These are phyloP conservation scores for Rhinichthys osculus DNA, from an alignment of 2,797 vertebrate genomes.

Conservation along the genomic window DNA sequence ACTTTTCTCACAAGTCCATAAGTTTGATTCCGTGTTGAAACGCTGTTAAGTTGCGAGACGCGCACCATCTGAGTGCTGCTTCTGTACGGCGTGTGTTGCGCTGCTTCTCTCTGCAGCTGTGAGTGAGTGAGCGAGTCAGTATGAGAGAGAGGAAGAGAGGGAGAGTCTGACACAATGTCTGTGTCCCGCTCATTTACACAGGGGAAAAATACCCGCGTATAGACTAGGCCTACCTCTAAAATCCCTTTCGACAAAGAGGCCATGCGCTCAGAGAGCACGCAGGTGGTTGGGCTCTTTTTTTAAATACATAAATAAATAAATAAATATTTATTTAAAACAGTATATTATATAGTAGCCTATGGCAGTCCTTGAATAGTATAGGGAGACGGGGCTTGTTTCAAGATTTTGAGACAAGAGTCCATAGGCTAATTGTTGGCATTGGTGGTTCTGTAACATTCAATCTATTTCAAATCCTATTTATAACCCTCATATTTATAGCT, in stretches of 20 bases:
- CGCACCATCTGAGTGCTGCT: conserved; percentile 20
- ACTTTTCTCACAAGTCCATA: conserved; percentile 48
- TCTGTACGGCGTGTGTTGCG: conserved; percentile 38
- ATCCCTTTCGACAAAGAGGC: background rate
- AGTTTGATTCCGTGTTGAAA: conserved; percentile 30
- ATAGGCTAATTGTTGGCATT: background rate
- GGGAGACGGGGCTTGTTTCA: background rate
- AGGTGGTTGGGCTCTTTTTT: background rate
- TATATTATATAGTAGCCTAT: background rate
- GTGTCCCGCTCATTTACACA: background rate
- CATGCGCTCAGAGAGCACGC: background rate
- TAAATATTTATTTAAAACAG: background rate
- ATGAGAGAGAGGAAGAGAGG: conserved; percentile 23
- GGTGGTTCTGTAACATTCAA: background rate
- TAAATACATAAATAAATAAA: background rate
- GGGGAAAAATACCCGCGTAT: background rate
- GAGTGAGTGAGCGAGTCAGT: conserved; percentile 19
- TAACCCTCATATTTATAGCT: background rate
- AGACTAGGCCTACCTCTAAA: background rate
- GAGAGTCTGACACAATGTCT: conserved; percentile 17
- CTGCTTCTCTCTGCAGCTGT: conserved; percentile 56
- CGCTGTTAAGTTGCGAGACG: conserved; percentile 17
- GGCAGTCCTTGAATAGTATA: background rate
- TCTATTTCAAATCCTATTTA: background rate
- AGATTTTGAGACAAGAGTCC: background rate